phyloP scores from a whole-genome alignment of 1,140 invertebrate genomes.

The Hydropsyche tenuis region DNA sequence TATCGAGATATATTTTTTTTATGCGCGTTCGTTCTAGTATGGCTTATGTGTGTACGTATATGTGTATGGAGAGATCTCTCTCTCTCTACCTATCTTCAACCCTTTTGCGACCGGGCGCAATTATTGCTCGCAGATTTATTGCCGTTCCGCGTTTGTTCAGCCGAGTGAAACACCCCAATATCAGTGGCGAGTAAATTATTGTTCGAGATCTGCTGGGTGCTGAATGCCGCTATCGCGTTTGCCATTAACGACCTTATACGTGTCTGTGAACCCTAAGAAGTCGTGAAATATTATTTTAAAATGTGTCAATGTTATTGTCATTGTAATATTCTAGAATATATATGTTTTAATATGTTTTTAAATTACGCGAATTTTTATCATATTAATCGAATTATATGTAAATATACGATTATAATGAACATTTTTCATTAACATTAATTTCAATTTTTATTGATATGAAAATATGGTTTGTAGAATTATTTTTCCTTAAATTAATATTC shows the following conservation, averaged over 20 bases:
- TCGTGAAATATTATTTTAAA: slow-evolving; percentile 11
- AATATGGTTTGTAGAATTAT: too few relatives aligned
- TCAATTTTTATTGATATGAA: too few relatives aligned
- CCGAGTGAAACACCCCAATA: slow-evolving; percentile 45
- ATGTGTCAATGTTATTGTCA: neutral
- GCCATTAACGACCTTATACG: slow-evolving; percentile 2
- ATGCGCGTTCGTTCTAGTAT: neutral
- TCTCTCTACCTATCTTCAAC: slow-evolving; percentile 43
- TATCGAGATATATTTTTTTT: slow-evolving; percentile 45
- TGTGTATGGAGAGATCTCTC: neutral
- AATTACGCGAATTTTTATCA: too few relatives aligned
- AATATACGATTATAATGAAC: too few relatives aligned
- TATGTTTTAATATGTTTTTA: too few relatives aligned
- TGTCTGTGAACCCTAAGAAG: slow-evolving; percentile 17
- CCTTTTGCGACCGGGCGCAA: slow-evolving; percentile 46
- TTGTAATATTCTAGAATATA: too few relatives aligned
- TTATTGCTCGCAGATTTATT: slow-evolving; percentile 51
- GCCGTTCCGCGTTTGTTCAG: slow-evolving; percentile 50
- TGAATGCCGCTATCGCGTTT: slow-evolving; percentile 8
- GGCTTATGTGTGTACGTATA: too few relatives aligned
- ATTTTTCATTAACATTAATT: too few relatives aligned
- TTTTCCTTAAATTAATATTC: too few relatives aligned
- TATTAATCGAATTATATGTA: too few relatives aligned
- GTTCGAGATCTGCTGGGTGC: slow-evolving; percentile 21
- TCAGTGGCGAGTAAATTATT: slow-evolving; percentile 44